These are phyloP conservation scores for Sciurus niger DNA, from an alignment of 2,113 vertebrate genomes.

Conservation along the genomic window DNA sequence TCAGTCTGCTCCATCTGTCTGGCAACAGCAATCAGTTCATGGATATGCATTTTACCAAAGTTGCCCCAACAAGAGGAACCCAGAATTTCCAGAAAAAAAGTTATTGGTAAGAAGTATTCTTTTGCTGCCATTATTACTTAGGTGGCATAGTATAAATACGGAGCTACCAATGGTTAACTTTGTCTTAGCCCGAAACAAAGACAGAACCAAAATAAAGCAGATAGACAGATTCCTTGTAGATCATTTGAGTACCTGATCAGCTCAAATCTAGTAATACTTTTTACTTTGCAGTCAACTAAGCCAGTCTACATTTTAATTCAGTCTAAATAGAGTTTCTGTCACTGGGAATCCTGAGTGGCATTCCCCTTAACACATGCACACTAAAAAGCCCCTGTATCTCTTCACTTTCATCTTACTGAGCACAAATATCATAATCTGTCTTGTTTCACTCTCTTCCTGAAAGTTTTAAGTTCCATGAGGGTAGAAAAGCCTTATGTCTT, in stretches of 20 bases:
- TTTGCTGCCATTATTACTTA: background rate
- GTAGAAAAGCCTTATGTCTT: background rate
- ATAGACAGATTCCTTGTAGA: background rate
- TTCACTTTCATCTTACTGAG: background rate
- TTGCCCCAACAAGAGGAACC: background rate
- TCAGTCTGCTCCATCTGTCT: background rate
- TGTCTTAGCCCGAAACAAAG: background rate
- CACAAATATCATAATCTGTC: background rate
- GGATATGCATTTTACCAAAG: background rate
- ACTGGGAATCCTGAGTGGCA: background rate
- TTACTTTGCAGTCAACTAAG: background rate
- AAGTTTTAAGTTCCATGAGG: conserved; percentile 49
- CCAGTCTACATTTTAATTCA: background rate
- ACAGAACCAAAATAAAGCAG: background rate
- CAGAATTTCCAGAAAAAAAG: background rate
- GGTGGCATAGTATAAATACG: background rate
- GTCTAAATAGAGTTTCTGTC: background rate
- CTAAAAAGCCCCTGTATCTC: background rate
- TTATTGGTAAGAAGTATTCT: background rate
- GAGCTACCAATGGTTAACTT: background rate
- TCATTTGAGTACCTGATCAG: background rate
- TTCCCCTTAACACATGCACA: no score
- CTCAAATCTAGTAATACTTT: background rate
- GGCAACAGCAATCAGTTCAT: background rate
- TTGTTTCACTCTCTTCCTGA: background rate